Evolutionary conservation across 2,888 invertebrate species (phyloP).

Genomic region (Volucella bombylans): DNA sequence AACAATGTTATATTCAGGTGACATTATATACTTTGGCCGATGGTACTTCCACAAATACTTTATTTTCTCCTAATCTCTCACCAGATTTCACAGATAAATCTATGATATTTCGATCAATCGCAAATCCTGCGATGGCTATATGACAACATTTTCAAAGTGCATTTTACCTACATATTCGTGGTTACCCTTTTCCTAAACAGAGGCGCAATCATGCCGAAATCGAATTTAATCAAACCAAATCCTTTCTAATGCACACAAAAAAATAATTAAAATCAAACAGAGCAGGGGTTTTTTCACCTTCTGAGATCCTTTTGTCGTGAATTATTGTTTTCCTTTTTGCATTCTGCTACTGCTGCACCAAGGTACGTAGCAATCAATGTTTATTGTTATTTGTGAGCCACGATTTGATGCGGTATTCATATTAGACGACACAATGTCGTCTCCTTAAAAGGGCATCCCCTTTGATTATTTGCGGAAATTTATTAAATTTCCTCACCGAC

Average conservation of each 20-base stretch:
- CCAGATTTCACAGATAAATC: too few species aligned
- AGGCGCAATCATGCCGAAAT: conserved; percentile 54
- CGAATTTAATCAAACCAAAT: conserved; percentile 39
- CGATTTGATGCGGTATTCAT: conserved; percentile 67
- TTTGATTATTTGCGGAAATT: conserved; percentile 69
- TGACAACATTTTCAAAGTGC: conserved; percentile 57
- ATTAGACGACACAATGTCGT: conserved; percentile 36
- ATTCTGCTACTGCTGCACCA: conserved; percentile 7
- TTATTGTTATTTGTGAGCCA: conserved; percentile 72
- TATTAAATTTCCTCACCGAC: conserved; percentile 62
- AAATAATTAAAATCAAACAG: conserved; percentile 68
- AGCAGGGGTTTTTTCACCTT: conserved; percentile 57
- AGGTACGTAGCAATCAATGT: conserved; percentile 66
- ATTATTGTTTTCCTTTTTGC: conserved; percentile 49
- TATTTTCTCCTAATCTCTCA: too few species aligned
- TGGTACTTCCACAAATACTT: too few species aligned
- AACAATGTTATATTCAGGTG: too few species aligned
- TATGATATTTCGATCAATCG: too few species aligned
- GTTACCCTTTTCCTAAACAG: conserved; percentile 50
- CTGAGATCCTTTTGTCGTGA: conserved; percentile 52
- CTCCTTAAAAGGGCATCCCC: conserved; percentile 59
- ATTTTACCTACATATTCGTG: conserved; percentile 35
- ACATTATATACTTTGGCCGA: too few species aligned
- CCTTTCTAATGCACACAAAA: conserved; percentile 35
- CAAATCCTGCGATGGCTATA: too few species aligned